Evolutionary conservation across 2,888 invertebrate species (phyloP).

Genomic region (Ornithoptera alexandrae): DNA sequence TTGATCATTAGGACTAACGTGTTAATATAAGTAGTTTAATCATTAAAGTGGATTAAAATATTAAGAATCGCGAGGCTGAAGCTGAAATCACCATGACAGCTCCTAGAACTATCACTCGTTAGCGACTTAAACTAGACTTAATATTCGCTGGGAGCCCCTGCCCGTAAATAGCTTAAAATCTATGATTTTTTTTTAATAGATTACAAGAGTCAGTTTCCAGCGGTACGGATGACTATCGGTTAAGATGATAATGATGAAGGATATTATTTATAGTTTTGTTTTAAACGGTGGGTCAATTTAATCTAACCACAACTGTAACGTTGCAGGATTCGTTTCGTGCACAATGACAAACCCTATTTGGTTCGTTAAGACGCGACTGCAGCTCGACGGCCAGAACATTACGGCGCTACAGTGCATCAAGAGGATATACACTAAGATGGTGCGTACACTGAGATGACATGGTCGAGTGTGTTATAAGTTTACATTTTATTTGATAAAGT

Average conservation of each 20-base stretch:
- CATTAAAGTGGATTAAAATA: not conserved
- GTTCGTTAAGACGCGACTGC: constrained; percentile 99
- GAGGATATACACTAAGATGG: constrained; percentile 89
- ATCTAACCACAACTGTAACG: constrained; percentile 13
- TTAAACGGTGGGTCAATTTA: not conserved
- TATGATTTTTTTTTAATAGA: too few relatives aligned
- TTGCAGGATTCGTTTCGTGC: constrained; percentile 94
- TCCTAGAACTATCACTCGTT: too few relatives aligned
- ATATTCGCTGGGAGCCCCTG: too few relatives aligned
- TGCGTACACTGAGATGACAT: constrained; percentile 53
- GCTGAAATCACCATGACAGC: not conserved
- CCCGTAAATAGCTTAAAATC: too few relatives aligned
- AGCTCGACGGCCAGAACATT: constrained; percentile 91
- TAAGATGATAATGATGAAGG: too few relatives aligned
- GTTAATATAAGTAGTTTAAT: not conserved
- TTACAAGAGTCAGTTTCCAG: too few relatives aligned
- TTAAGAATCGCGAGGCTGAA: not conserved
- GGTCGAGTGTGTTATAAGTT: not conserved
- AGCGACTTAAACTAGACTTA: too few relatives aligned
- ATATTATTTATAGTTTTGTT: too few relatives aligned
- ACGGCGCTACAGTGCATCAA: constrained; percentile 89
- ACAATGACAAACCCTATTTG: constrained; percentile 99
- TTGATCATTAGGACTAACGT: not conserved
- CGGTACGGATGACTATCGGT: too few relatives aligned
- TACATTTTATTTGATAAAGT: constrained; percentile 2